Percentiles rank a stretch among this genome's conserved stretches.
phyloP scores from a whole-genome alignment of 2,888 invertebrate species.

The Neoscelio sp. region DNA sequence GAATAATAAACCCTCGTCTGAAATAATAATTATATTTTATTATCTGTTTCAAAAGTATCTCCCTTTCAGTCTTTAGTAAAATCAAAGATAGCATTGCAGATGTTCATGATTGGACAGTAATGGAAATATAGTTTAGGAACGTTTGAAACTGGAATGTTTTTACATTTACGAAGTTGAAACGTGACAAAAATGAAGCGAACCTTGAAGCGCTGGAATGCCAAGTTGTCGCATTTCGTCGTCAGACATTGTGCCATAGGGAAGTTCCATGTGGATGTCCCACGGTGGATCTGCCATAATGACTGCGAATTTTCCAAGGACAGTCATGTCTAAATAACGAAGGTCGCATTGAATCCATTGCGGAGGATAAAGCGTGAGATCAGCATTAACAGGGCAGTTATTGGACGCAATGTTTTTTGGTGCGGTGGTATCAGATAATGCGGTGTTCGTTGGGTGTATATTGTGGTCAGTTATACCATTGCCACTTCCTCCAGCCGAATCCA shows the following conservation, averaged over 20 bases:
- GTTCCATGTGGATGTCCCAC: slow-evolving; percentile 99
- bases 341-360: slow-evolving; percentile 99
- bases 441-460: slow-evolving; percentile 23
- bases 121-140: too few relatives aligned
- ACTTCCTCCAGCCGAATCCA: slow-evolving; percentile 67
- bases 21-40: slow-evolving; percentile 17
- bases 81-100: too few relatives aligned
- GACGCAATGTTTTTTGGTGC: slow-evolving; percentile 38
- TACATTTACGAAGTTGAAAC: too few relatives aligned
- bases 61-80: too few relatives aligned
- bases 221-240: slow-evolving; percentile 99
- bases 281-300: slow-evolving; percentile 99
- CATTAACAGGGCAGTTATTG: slow-evolving; percentile 80
- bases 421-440: slow-evolving; percentile 19
- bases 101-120: too few relatives aligned
- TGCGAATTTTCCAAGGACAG: slow-evolving; percentile 96
- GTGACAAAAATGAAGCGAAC: too few relatives aligned
- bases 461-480: slow-evolving; percentile 44
- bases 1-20: slow-evolving; percentile 97
- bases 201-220: slow-evolving; percentile 95
- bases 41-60: too few relatives aligned
- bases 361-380: slow-evolving; percentile 89
- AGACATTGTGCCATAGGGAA: slow-evolving; percentile 99
- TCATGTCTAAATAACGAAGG: slow-evolving; percentile 95
- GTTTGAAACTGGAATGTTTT: neutral